These are phyloP conservation scores for Leptinotarsa texana DNA, from an alignment of 1,140 invertebrate species.

Conservation along the genomic window DNA sequence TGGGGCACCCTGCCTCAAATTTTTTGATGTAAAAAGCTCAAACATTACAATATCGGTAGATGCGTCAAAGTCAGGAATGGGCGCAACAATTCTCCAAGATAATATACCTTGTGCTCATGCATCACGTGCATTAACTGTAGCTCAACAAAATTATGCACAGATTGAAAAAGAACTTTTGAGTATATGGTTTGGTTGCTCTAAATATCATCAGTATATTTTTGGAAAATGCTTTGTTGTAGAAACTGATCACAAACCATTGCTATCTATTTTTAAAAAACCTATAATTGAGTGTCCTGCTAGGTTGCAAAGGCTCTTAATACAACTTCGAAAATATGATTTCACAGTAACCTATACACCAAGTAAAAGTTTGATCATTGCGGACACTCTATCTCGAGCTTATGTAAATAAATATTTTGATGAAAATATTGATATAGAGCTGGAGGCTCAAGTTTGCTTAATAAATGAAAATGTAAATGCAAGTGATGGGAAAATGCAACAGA, in stretches of 20 bases:
- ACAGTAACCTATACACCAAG: not conserved
- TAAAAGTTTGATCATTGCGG: not conserved
- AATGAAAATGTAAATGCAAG: not conserved
- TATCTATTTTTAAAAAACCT: conserved; percentile 46
- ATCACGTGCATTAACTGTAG: conserved; percentile 50
- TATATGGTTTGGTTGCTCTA: not conserved
- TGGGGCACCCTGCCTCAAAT: conserved; percentile 44
- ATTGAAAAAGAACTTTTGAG: not conserved
- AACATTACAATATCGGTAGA: conserved; percentile 44
- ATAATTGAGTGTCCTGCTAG: not conserved
- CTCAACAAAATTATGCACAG: conserved; percentile 47
- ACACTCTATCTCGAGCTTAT: not conserved
- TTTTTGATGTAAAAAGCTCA: conserved; percentile 31
- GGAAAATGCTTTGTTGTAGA: conserved; percentile 40
- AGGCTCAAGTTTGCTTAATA: not conserved
- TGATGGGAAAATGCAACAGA: not conserved
- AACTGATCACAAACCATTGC: conserved; percentile 47
- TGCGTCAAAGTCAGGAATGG: conserved; percentile 50
- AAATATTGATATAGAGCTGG: not conserved
- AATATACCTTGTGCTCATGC: conserved; percentile 49
- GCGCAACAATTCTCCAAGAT: conserved; percentile 51
- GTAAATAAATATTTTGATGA: not conserved
- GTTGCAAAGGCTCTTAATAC: not conserved
- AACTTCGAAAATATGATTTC: not conserved
- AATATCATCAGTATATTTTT: conserved; percentile 48